Evolutionary conservation across 1,140 invertebrate species (phyloP).

Genomic region (Ips typographus): DNA sequence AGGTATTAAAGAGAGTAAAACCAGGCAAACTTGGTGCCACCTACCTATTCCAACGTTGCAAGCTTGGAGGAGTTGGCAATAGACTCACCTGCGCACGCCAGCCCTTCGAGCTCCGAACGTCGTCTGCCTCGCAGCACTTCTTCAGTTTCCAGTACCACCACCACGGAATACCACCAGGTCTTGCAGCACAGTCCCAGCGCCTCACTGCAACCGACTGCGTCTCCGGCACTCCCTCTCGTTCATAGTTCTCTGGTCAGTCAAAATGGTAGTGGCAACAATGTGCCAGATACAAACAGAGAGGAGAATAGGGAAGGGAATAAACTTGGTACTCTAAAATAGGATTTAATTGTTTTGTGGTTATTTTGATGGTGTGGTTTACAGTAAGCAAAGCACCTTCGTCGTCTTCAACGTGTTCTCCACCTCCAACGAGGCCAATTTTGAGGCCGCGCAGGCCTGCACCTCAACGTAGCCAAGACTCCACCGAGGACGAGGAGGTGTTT

Average conservation of each 20-base stretch:
- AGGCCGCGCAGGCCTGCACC: conserved; percentile 19
- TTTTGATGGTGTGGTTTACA: background rate
- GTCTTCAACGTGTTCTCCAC: conserved; percentile 1
- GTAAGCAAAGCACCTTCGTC: conserved; percentile 3
- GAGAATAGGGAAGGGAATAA: too few species aligned
- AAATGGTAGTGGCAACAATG: background rate
- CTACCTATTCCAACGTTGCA: conserved; percentile 76
- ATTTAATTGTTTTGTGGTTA: too few species aligned
- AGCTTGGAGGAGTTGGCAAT: conserved; percentile 66
- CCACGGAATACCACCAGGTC: conserved; percentile 34
- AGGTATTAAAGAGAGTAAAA: too few species aligned
- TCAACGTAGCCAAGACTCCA: conserved; percentile 42
- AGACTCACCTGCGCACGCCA: conserved; percentile 39
- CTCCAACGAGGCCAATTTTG: background rate
- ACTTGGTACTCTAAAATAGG: too few species aligned
- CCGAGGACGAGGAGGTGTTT: conserved; percentile 48
- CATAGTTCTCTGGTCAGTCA: background rate
- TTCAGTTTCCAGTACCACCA: conserved; percentile 33
- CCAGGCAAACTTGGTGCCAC: conserved; percentile 65
- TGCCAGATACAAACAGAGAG: background rate
- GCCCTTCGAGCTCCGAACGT: conserved; percentile 17
- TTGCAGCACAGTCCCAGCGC: conserved; percentile 29
- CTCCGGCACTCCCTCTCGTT: background rate
- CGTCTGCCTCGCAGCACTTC: conserved; percentile 36
- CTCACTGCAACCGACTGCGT: conserved; percentile 3